phyloP scores from a whole-genome alignment of 2,797 vertebrate species.

The Apodemus agrarius region DNA sequence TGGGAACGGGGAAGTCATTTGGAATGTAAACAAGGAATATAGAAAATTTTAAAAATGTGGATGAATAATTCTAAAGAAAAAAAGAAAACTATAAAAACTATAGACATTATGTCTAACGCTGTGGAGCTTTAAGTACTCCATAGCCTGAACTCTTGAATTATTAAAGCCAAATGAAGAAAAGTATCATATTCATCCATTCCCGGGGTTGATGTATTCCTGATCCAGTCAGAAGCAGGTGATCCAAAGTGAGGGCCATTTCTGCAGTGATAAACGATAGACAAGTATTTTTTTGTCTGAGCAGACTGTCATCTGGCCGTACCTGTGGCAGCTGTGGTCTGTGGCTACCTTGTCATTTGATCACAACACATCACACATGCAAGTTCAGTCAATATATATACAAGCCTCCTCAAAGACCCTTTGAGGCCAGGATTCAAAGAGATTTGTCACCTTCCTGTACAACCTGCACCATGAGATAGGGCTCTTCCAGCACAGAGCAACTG shows the following conservation, averaged over 20 bases:
- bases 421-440: constrained; percentile 32
- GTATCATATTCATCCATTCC: neutral
- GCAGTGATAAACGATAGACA: neutral
- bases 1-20: too few species aligned
- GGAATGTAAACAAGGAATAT: too few species aligned
- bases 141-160: constrained; percentile 35
- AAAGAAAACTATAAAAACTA: too few species aligned
- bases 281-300: neutral
- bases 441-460: neutral
- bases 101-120: too few species aligned
- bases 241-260: neutral
- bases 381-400: constrained; percentile 46
- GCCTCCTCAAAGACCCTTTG: constrained; percentile 19
- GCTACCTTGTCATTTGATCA: constrained; percentile 48
- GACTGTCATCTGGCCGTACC: neutral
- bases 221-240: constrained; percentile 39
- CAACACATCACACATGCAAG: neutral
- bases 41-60: too few species aligned
- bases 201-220: neutral
- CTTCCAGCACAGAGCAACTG: neutral
- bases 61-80: too few species aligned
- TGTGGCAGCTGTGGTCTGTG: neutral
- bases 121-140: constrained; percentile 9
- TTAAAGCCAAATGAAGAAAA: constrained; percentile 47
- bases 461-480: neutral